Evolutionary conservation across 2,797 vertebrate genomes (phyloP).

Genomic region (Cichlasoma orientale): DNA sequence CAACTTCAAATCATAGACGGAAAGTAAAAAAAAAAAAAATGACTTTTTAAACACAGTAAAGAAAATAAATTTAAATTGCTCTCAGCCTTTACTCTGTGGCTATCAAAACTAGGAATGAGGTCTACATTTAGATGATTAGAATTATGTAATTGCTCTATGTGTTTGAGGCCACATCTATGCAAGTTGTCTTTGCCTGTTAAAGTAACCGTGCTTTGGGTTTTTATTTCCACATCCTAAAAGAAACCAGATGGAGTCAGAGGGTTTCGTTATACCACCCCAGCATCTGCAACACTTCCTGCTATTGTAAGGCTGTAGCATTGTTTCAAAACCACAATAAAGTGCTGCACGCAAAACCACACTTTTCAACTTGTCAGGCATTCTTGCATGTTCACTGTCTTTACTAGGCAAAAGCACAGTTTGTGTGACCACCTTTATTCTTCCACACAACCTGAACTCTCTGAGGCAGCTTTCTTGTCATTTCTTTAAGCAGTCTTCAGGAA

Average conservation of each 20-base stretch:
- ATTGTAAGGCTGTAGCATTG: conserved; percentile 23
- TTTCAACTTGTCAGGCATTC: background rate
- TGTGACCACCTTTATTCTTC: too few species aligned
- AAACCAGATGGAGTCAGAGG: conserved; percentile 10
- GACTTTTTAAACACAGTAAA: too few species aligned
- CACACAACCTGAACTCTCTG: background rate
- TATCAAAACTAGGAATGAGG: too few species aligned
- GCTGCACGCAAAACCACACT: conserved; percentile 1
- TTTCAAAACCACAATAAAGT: conserved; percentile 15
- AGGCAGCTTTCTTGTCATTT: background rate
- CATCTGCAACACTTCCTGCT: conserved; percentile 52
- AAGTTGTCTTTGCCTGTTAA: background rate
- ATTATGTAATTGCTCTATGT: background rate
- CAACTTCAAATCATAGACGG: too few species aligned
- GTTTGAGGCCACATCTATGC: background rate
- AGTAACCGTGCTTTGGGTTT: background rate
- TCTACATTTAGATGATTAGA: background rate
- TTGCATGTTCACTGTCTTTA: background rate
- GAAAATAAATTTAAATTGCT: too few species aligned
- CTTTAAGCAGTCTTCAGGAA: background rate
- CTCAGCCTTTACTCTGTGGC: too few species aligned
- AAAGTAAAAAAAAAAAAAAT: too few species aligned
- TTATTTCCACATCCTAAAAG: background rate
- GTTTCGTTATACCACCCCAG: background rate
- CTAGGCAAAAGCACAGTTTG: too few species aligned